These are phyloP conservation scores for Corythaeola cristata DNA, from an alignment of 2,113 vertebrate species.

Conservation along the genomic window DNA sequence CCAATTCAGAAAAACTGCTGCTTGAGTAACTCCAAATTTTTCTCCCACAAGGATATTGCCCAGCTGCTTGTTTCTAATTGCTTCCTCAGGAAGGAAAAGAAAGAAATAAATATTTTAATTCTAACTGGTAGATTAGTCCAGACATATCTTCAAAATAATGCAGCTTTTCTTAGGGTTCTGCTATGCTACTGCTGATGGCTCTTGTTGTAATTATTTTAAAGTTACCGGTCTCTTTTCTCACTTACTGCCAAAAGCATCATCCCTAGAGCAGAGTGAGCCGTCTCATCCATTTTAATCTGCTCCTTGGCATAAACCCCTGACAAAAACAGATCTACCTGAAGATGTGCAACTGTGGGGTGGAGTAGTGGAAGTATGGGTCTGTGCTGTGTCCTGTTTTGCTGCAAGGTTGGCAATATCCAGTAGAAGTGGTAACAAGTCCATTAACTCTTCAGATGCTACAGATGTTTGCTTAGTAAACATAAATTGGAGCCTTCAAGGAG, in stretches of 20 bases:
- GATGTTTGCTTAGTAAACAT: background rate
- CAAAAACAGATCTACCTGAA: background rate
- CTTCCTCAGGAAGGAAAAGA: background rate
- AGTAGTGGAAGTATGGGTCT: background rate
- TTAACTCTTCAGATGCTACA: background rate
- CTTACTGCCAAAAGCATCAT: background rate
- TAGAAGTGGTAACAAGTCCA: background rate
- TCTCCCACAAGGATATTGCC: background rate
- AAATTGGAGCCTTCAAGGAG: background rate
- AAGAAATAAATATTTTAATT: too few relatives aligned
- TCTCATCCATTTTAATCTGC: background rate
- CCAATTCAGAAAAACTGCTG: constrained; percentile 23
- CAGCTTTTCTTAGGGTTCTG: background rate
- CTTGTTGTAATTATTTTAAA: background rate
- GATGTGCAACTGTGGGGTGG: background rate
- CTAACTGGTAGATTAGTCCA: background rate
- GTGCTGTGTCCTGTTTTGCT: background rate
- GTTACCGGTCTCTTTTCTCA: background rate
- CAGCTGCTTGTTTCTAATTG: constrained; percentile 48
- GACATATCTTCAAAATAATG: background rate
- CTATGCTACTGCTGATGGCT: background rate
- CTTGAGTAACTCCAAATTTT: background rate
- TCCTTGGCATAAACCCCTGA: background rate
- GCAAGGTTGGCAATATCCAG: background rate
- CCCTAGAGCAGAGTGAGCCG: background rate